A percentile compares a stretch with the other conserved stretches of the same genome.
phyloP scores from a whole-genome alignment of 2,888 invertebrate genomes.

The Drosophila lutescens region DNA sequence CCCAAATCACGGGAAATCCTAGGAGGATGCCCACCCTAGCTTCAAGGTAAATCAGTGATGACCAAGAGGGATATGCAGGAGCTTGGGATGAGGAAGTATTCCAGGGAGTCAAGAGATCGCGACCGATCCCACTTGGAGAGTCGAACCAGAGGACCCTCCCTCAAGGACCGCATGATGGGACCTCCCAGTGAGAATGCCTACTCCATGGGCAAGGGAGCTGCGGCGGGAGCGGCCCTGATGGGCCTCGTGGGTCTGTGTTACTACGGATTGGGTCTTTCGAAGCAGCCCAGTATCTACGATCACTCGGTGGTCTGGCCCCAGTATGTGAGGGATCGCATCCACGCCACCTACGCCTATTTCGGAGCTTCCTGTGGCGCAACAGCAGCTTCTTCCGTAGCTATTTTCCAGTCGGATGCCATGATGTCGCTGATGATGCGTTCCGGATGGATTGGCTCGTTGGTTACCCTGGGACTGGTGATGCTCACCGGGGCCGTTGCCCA shows the following conservation, averaged over 20 bases:
- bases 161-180: slow-evolving; percentile 90
- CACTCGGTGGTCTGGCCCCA: slow-evolving; percentile 96
- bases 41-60: slow-evolving; percentile 9
- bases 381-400: slow-evolving; percentile 92
- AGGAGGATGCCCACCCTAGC: neutral
- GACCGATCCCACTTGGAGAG: slow-evolving; percentile 67
- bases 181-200: slow-evolving; percentile 93
- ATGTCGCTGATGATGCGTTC: slow-evolving; percentile 92
- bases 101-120: slow-evolving; percentile 33
- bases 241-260: slow-evolving; percentile 96
- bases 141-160: slow-evolving; percentile 84
- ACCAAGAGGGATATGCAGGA: slow-evolving; percentile 14
- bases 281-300: slow-evolving; percentile 92
- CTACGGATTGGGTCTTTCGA: slow-evolving; percentile 95
- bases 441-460: slow-evolving; percentile 92
- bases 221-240: slow-evolving; percentile 94
- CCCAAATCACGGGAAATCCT: neutral
- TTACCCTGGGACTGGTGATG: slow-evolving; percentile 93
- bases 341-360: slow-evolving; percentile 95
- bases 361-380: slow-evolving; percentile 93
- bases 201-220: slow-evolving; percentile 93
- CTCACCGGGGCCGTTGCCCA: slow-evolving; percentile 93
- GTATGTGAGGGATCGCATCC: slow-evolving; percentile 95
- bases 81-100: slow-evolving; percentile 34
- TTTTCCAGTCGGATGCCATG: slow-evolving; percentile 91